Base-by-base conservation (phyloP, 2,888 invertebrate genomes). In the Sarcophaga carnaria region DNA sequence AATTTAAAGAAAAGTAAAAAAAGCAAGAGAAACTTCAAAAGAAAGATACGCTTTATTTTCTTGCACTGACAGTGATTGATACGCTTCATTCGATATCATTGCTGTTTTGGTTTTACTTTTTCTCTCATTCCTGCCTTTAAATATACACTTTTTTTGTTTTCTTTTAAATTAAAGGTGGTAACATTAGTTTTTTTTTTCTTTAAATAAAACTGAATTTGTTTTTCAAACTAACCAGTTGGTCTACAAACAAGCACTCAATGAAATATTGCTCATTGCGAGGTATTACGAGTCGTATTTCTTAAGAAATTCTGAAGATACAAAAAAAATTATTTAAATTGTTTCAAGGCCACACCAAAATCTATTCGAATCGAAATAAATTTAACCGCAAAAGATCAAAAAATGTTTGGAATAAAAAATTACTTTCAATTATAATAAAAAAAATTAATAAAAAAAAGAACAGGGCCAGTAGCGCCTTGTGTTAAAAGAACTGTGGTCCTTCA, bases 11-110 rank as follows among this genome's bases (percentile, higher is more conserved):
- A 64, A n/a, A 49, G 12, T 66, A 84, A 80, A 70, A 78, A 84
- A 74, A 76, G 81, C 47, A 67, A 66, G n/a, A 78, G 59, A 54
- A 81, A 86, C 85, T 72, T 74, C 80, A 80, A 75, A 49, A 79
- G 82, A 72, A 17, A 76, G 83, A 80, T 85, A 82, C 80, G 45
- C 49, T 22, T 47, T 70, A 69, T 67, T 85, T 60, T 84, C 79
- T 77, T 72, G 11, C 67, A 86, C 83, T 89, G 89, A 89, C 89
- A 92, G 89, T 92, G 92, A 92, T 92, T 92, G 92, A 92, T 92
- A 91, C 89, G 91, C 89, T 89, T 89, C 88, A 89, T 89, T 89
- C 88, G 89, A 88, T 89, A 80, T 79, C 76, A 80, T 49, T 70
- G 62, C 37, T 62, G 47, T 79, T 37, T 8, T 6, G 47, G 14